These are phyloP conservation scores for Drosophila multiciliata DNA, from an alignment of 2,888 invertebrate genomes.

Conservation along the genomic window DNA sequence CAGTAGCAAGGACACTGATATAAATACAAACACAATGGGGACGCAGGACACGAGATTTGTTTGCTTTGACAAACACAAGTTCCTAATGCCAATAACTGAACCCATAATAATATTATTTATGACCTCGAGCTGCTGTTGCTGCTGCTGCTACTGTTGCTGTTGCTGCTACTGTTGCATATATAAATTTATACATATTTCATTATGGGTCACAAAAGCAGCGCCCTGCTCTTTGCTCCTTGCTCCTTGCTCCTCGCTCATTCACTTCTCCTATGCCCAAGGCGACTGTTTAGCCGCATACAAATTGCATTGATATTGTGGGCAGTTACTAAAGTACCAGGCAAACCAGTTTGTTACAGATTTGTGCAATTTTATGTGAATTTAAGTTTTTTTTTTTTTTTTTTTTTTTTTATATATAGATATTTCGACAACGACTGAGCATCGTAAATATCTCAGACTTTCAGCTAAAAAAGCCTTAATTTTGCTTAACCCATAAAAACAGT, in stretches of 20 bases:
- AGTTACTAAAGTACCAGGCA: conserved; percentile 20
- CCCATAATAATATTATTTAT: conserved; percentile 77
- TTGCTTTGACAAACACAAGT: conserved; percentile 72
- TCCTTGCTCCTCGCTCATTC: no score
- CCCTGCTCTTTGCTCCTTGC: conserved; percentile 17
- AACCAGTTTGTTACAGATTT: background rate
- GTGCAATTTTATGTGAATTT: no score
- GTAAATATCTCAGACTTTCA: background rate
- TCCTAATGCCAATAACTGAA: conserved; percentile 62
- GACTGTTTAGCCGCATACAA: conserved; percentile 44
- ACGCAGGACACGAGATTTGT: conserved; percentile 42
- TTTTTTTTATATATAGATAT: background rate
- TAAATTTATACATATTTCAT: conserved; percentile 53
- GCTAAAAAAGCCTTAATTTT: background rate
- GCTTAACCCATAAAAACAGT: background rate
- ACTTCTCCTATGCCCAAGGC: conserved; percentile 23
- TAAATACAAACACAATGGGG: conserved; percentile 29
- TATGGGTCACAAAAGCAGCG: conserved; percentile 31
- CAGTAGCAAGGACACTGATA: conserved; percentile 21
- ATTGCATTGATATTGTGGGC: conserved; percentile 49
- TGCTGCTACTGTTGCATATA: conserved; percentile 21
- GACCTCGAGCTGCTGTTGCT: conserved; percentile 37
- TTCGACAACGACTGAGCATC: background rate
- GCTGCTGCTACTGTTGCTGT: conserved; percentile 17
- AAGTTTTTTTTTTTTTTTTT: background rate